phyloP scores from a whole-genome alignment of 2,797 vertebrate species.

The Apodemus agrarius region DNA sequence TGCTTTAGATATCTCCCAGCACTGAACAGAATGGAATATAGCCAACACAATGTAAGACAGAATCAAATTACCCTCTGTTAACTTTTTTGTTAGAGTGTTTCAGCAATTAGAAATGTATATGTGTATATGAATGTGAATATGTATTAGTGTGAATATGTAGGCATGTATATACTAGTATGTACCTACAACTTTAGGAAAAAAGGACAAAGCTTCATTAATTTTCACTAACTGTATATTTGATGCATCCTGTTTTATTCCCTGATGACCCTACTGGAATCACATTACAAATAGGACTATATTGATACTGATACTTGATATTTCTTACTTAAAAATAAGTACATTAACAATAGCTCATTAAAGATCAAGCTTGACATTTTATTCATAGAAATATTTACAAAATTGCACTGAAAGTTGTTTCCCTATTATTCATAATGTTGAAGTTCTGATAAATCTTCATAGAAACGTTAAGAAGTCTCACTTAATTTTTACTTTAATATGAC shows the following conservation, averaged over 20 bases:
- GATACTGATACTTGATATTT: constrained; percentile 66
- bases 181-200: background rate
- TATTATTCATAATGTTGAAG: background rate
- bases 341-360: background rate
- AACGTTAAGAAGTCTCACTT: constrained; percentile 21
- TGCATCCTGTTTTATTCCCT: constrained; percentile 40
- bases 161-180: background rate
- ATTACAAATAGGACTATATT: constrained; percentile 43
- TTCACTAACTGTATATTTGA: background rate
- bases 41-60: background rate
- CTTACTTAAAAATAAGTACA: constrained; percentile 56
- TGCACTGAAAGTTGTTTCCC: background rate
- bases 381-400: background rate
- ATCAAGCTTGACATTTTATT: background rate
- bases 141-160: background rate
- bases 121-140: background rate
- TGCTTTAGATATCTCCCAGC: background rate
- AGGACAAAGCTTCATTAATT: background rate
- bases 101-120: background rate
- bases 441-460: background rate
- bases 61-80: background rate
- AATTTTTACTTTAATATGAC: background rate
- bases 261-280: constrained; percentile 39
- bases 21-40: background rate
- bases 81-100: background rate